Conservation (phyloP, 2,797 vertebrate species). For the Amblyraja radiata region DNA sequence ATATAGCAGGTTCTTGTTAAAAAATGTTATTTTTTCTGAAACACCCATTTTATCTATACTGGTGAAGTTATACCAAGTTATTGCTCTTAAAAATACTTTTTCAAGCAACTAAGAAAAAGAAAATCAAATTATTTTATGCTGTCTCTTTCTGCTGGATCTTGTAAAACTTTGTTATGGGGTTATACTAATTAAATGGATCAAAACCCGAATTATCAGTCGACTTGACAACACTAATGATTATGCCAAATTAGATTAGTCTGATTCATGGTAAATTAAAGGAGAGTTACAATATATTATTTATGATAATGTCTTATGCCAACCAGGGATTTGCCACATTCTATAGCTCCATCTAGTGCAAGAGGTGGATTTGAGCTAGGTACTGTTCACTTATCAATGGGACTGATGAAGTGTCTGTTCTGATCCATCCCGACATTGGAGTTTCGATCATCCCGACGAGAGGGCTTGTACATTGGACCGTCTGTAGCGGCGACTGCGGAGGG, state of each 20-base stretch:
- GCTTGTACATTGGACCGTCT: too few species aligned
- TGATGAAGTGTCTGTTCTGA: too few species aligned
- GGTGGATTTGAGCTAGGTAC: background rate
- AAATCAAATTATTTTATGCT: background rate
- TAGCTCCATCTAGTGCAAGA: conserved; percentile 1
- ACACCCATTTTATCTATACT: background rate
- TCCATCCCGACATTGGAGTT: too few species aligned
- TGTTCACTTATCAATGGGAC: background rate
- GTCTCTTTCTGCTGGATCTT: background rate
- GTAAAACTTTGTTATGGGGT: background rate
- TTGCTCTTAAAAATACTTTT: background rate
- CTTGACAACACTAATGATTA: background rate
- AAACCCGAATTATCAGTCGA: background rate
- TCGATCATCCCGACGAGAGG: too few species aligned
- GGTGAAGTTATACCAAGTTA: background rate
- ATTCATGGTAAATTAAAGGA: background rate
- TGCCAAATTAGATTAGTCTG: too few species aligned
- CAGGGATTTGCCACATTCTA: background rate
- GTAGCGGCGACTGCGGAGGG: too few species aligned
- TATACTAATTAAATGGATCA: background rate
- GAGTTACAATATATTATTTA: background rate
- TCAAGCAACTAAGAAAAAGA: too few species aligned
- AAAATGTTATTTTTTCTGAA: background rate
- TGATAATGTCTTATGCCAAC: background rate
- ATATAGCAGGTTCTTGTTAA: background rate